Base-by-base conservation (phyloP, 2,888 invertebrate species). In the Epinotia nisella region DNA sequence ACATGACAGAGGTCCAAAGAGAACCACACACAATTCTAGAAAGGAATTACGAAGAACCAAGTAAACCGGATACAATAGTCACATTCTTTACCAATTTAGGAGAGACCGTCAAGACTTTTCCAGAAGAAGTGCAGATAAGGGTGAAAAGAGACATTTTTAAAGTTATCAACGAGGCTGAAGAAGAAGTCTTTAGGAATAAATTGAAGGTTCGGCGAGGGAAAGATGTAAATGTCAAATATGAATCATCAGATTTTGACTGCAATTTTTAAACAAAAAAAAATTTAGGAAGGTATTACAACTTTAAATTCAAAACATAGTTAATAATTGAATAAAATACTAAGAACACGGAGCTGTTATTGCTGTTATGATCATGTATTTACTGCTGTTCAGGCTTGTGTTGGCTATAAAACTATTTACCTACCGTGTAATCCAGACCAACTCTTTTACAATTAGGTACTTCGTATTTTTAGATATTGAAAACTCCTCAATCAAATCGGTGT, bases 41-140 rank as follows among this genome's bases (percentile, higher is more conserved):
- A 24, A 68, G 39, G 3, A 62, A 53, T 39, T 58, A 69, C 15
- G 56, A 49, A 13, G 29, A 49, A 15, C 15, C 4, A 10, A 13
- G 19, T 49, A 55, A 55, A 39, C 3, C 19, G n/a, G 61, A 72
- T 17, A 73, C 68, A 0, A 58, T 73, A 1, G 68, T 73, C 11
- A 58, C 68, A 5, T 73, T 73, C n/a, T 73, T 73, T 41, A 62
- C 73, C 15, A 73, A 73, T 69, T 64, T 73, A 69, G 73, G 73
- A 13, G 73, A 73, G 41, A 73, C 64, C 2, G 73, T 73, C 1
- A 73, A 59, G 3, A 69, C 13, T 19, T 73, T 73, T 53, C 73
- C 73, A 24, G 62, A 68, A 58, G 51, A 62, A 41, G 21, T 69
- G 1, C 73, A 64, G 21, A 73, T 73, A 5, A 68, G 73, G 64